phyloP scores from a whole-genome alignment of 53 echinoderm and acorn worm genomes.

The Actinopyga echinites region DNA sequence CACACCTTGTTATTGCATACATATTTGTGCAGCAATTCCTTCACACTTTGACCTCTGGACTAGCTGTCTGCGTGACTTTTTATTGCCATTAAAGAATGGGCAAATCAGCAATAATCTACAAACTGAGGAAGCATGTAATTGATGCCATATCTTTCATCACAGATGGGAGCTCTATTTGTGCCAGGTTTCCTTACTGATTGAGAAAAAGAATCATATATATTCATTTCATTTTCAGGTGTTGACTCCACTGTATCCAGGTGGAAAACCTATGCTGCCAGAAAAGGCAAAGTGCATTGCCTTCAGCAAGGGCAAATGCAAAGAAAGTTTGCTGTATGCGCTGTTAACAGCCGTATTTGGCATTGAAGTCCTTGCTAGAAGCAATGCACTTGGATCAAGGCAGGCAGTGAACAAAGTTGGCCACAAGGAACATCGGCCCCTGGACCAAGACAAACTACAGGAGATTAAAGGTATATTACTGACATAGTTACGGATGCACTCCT shows the following conservation, averaged over 20 bases:
- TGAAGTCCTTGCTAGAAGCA: not conserved
- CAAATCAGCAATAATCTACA: too few species aligned
- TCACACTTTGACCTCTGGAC: too few species aligned
- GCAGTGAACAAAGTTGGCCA: not conserved
- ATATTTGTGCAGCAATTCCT: too few species aligned
- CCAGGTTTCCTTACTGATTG: too few species aligned
- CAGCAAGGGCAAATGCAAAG: not conserved
- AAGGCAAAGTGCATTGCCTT: not conserved
- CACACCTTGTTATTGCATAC: too few species aligned
- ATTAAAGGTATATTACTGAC: conserved; percentile 4
- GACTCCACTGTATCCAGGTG: not conserved
- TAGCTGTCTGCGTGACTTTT: too few species aligned
- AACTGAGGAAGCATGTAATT: too few species aligned
- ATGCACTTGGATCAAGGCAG: not conserved
- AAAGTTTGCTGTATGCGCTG: not conserved
- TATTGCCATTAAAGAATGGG: too few species aligned
- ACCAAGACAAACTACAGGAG: not conserved
- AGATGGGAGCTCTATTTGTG: too few species aligned
- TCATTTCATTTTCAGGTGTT: too few species aligned
- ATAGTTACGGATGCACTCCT: not conserved
- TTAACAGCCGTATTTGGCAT: not conserved
- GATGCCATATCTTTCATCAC: too few species aligned
- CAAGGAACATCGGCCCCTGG: not conserved
- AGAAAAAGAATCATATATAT: too few species aligned
- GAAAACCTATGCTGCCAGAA: not conserved